phyloP scores from a whole-genome alignment of 2,888 invertebrate genomes.

The Philereme transversata region DNA sequence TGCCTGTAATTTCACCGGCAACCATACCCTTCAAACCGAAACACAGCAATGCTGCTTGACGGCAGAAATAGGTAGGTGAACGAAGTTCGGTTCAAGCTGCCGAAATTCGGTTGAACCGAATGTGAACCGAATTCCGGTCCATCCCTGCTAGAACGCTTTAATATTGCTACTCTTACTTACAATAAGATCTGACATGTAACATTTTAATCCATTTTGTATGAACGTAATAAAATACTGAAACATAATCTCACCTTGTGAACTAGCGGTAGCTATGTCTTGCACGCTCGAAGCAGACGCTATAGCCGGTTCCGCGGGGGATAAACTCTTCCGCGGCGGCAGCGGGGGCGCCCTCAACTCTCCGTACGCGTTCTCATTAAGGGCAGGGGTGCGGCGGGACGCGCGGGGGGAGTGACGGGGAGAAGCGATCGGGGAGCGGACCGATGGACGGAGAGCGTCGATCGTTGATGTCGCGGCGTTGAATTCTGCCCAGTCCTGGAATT shows the following conservation, averaged over 20 bases:
- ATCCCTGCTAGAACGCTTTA: too few species aligned
- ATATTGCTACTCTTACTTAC: too few species aligned
- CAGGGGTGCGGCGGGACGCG: constrained; percentile 56
- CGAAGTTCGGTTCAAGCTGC: too few species aligned
- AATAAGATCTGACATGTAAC: neutral
- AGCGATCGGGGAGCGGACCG: constrained; percentile 81
- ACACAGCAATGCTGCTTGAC: too few species aligned
- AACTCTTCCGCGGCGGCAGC: constrained; percentile 83
- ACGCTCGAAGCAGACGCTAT: constrained; percentile 70
- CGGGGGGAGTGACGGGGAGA: constrained; percentile 82
- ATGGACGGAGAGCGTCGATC: constrained; percentile 80
- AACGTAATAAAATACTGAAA: too few species aligned
- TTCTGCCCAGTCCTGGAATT: constrained; percentile 83
- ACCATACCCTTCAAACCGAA: too few species aligned
- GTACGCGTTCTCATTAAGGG: constrained; percentile 68
- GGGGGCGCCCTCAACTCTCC: constrained; percentile 78
- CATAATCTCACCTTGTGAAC: constrained; percentile 47
- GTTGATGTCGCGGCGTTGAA: constrained; percentile 87
- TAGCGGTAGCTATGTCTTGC: constrained; percentile 69
- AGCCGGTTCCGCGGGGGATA: constrained; percentile 71
- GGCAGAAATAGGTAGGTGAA: too few species aligned
- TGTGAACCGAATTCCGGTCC: too few species aligned
- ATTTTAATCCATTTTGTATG: too few species aligned
- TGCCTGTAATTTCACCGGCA: too few species aligned
- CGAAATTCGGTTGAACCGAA: too few species aligned